Conservation (phyloP, 2,888 invertebrate genomes). For the Eupelmus urozonus region DNA sequence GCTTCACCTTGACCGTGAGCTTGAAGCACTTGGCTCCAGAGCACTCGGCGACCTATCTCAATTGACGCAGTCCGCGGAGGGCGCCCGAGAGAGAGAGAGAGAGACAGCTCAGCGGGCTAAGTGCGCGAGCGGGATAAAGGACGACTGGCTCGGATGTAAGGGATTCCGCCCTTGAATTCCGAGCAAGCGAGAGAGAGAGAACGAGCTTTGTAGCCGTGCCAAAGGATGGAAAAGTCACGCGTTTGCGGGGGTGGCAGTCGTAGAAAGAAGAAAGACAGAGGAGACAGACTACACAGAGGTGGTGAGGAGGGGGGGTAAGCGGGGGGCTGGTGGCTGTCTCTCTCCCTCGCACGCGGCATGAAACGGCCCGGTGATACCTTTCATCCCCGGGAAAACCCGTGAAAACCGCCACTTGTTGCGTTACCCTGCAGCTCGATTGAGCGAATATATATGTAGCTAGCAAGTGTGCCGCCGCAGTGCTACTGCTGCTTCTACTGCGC, state of each 20-base stretch:
- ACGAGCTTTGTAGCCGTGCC: slow-evolving; percentile 3
- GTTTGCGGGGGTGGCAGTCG: background rate
- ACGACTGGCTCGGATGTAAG: slow-evolving; percentile 63
- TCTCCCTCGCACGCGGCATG: slow-evolving; percentile 61
- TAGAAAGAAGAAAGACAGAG: background rate
- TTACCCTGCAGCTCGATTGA: slow-evolving; percentile 65
- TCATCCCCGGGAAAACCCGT: slow-evolving; percentile 76
- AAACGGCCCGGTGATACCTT: slow-evolving; percentile 68
- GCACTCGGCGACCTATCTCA: slow-evolving; percentile 25
- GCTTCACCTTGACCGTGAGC: slow-evolving; percentile 44
- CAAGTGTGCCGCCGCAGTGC: background rate
- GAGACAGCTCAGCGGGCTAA: background rate
- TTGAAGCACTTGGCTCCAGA: slow-evolving; percentile 1
- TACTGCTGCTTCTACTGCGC: background rate
- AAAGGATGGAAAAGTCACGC: slow-evolving; percentile 6
- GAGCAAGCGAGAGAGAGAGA: slow-evolving; percentile 50
- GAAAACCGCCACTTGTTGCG: slow-evolving; percentile 78
- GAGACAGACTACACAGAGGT: background rate
- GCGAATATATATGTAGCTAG: slow-evolving; percentile 52
- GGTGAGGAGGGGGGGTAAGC: slow-evolving; percentile 52
- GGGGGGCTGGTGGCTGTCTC: slow-evolving; percentile 29
- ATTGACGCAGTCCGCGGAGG: slow-evolving; percentile 25
- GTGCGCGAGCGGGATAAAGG: slow-evolving; percentile 25
- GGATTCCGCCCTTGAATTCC: slow-evolving; percentile 71
- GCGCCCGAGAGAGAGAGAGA: background rate